A percentile compares a stretch with the other conserved stretches of the same genome.
phyloP scores from a whole-genome alignment of 2,888 invertebrate species.

The Dolichopus griseipennis region DNA sequence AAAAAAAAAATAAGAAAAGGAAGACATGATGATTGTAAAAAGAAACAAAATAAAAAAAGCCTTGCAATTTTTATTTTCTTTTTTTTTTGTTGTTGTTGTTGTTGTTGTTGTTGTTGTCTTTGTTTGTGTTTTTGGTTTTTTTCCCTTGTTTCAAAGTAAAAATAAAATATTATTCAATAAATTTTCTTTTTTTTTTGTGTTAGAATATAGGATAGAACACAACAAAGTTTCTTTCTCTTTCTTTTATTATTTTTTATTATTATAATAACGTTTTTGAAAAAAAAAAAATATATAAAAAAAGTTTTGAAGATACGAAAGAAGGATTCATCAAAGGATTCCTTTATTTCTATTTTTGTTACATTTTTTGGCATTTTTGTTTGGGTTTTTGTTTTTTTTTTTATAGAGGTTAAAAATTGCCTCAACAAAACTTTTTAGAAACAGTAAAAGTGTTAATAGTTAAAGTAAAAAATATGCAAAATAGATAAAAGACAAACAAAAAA shows the following conservation, averaged over 20 bases:
- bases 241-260: neutral
- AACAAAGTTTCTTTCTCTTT: neutral
- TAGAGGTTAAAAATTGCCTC: neutral
- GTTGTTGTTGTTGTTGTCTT: no score
- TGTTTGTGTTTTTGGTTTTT: neutral
- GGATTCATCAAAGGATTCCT: neutral
- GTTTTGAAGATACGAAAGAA: neutral
- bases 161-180: neutral
- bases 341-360: neutral
- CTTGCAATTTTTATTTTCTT: neutral
- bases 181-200: neutral
- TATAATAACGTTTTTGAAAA: neutral
- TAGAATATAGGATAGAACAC: neutral
- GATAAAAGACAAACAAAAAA: no score
- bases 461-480: neutral
- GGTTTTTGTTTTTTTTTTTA: no score
- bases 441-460: neutral
- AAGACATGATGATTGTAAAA: neutral
- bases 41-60: neutral
- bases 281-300: neutral
- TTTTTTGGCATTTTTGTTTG: neutral
- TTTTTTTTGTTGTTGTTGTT: neutral
- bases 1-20: no score
- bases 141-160: neutral
- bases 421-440: no score